Evolutionary conservation across 2,888 invertebrate genomes (phyloP).

Genomic region (Abscondita cerata): DNA sequence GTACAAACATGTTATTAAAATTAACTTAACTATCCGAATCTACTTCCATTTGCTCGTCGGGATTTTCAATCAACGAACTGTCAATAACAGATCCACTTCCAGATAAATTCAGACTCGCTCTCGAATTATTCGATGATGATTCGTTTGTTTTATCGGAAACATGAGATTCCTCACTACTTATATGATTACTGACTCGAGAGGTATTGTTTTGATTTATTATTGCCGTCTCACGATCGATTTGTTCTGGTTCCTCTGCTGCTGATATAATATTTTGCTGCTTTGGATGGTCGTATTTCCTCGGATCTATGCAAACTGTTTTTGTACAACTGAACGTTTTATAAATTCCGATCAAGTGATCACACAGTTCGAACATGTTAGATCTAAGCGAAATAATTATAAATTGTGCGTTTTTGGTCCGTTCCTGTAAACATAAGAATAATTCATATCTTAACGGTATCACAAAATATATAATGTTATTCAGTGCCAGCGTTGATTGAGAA

Average conservation of each 20-base stretch:
- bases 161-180: no score
- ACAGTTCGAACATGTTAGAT: constrained; percentile 97
- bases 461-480: no score
- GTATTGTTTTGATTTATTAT: no score
- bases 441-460: neutral
- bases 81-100: neutral
- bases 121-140: no score
- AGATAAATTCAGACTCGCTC: no score
- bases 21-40: neutral
- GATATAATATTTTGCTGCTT: neutral
- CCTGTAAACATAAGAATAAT: constrained; percentile 61
- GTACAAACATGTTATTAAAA: no score
- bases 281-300: constrained; percentile 42
- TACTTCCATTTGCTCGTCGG: constrained; percentile 11
- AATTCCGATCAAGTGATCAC: constrained; percentile 91
- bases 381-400: constrained; percentile 97
- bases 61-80: neutral
- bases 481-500: no score
- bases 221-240: no score
- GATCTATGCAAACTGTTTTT: constrained; percentile 72
- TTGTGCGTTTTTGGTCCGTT: constrained; percentile 95
- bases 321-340: constrained; percentile 94
- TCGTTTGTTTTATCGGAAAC: no score
- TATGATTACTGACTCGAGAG: no score
- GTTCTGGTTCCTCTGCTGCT: no score